Percentiles rank a stretch among this genome's conserved stretches.
phyloP scores from a whole-genome alignment of 2,113 vertebrate species.

The Pteruthius melanotis region DNA sequence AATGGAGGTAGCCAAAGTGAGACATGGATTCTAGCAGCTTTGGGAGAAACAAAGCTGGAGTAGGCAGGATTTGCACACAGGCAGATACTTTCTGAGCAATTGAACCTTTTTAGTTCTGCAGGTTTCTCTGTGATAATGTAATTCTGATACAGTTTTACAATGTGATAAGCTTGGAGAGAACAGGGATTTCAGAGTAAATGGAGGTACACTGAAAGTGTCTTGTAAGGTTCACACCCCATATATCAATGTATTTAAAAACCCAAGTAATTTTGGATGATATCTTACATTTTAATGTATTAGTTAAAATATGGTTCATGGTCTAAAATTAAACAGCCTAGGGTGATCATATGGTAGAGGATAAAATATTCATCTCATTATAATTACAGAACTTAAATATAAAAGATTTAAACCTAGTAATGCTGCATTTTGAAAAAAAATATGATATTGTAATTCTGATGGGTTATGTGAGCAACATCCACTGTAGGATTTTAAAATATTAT shows the following conservation, averaged over 20 bases:
- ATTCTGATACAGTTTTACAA: not conserved
- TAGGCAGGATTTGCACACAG: not conserved
- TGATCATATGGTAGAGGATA: conserved; percentile 68
- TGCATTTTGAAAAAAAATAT: conserved; percentile 3
- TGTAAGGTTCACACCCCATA: not conserved
- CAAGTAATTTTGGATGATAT: conserved; percentile 54
- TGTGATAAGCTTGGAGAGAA: not conserved
- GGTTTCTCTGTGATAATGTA: not conserved
- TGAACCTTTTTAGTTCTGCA: not conserved
- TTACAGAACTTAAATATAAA: conserved; percentile 62
- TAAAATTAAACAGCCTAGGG: conserved; percentile 67
- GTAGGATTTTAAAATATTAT: not conserved
- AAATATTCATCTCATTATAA: conserved; percentile 75
- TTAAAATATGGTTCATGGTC: conserved; percentile 57
- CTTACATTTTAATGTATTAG: conserved; percentile 62
- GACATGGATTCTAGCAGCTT: not conserved
- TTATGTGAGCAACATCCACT: not conserved
- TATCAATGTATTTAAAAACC: conserved; percentile 21
- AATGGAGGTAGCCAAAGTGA: not conserved
- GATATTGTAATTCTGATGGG: not conserved
- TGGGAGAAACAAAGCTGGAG: not conserved
- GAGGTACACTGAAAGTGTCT: not conserved
- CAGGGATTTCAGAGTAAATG: not conserved
- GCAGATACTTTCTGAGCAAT: not conserved
- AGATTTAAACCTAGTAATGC: not conserved